phyloP scores from a whole-genome alignment of 37 sponge, comb jelly and placozoan genomes.

The Diacarnus erythraeanus region DNA sequence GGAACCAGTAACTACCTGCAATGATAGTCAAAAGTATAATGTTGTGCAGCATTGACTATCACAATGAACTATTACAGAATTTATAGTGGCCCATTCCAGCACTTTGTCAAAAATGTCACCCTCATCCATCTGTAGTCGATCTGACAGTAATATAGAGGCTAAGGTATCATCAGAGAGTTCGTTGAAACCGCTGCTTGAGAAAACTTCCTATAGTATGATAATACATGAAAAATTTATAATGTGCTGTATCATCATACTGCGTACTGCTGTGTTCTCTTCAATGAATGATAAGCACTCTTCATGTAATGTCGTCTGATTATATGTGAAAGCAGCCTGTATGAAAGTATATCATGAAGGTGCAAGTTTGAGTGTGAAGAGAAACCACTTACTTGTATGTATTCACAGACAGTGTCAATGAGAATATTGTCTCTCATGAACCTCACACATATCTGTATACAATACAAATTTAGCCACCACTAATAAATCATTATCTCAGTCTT shows the following conservation, averaged over 20 bases:
- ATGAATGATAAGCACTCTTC: constrained; percentile 89
- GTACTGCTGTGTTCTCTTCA: constrained; percentile 83
- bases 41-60: too few species aligned
- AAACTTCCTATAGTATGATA: constrained; percentile 59
- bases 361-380: too few species aligned
- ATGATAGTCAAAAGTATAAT: too few species aligned
- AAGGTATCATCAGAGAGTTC: constrained; percentile 96
- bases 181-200: constrained; percentile 87
- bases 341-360: too few species aligned
- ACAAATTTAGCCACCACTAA: neutral
- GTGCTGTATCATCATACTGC: neutral
- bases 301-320: constrained; percentile 85
- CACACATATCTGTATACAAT: constrained; percentile 78
- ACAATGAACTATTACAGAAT: too few species aligned
- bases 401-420: constrained; percentile 89
- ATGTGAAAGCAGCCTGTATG: constrained; percentile 91
- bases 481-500: neutral
- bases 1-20: constrained; percentile 84
- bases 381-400: constrained; percentile 74
- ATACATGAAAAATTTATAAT: neutral
- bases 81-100: constrained; percentile 94
- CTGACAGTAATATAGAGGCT: constrained; percentile 74
- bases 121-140: constrained; percentile 90
- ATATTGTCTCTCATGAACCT: constrained; percentile 88
- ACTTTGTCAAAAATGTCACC: constrained; percentile 85